These are phyloP conservation scores for Sycophila texana DNA, from an alignment of 2,888 invertebrate species.

Conservation along the genomic window DNA sequence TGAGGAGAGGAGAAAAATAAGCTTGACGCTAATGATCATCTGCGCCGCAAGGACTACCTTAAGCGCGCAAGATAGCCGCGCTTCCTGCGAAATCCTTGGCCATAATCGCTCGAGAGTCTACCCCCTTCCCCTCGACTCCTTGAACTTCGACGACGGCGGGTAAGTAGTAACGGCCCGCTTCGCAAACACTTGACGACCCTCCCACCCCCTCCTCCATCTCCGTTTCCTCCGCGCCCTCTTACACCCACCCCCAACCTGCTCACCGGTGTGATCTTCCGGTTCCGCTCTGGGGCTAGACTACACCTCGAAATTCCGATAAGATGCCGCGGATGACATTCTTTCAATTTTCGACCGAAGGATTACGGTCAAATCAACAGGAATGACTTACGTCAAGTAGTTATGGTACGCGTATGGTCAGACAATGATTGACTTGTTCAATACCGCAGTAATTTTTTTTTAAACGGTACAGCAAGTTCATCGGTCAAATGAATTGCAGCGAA, in stretches of 20 bases:
- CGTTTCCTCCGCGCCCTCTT: background rate
- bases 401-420: no score
- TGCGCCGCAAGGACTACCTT: slow-evolving; percentile 16
- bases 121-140: background rate
- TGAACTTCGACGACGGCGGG: slow-evolving; percentile 1
- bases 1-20: background rate
- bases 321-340: background rate
- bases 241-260: background rate
- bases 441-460: no score
- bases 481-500: no score
- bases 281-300: slow-evolving; percentile 3
- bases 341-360: no score
- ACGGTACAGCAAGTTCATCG: no score
- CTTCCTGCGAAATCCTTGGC: background rate
- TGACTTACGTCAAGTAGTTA: no score
- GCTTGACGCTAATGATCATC: slow-evolving; percentile 9
- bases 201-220: background rate
- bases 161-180: slow-evolving; percentile 3
- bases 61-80: slow-evolving; percentile 16
- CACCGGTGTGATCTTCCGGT: background rate
- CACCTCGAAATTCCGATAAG: background rate
- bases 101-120: background rate
- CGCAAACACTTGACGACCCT: background rate
- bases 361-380: no score
- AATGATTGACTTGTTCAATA: no score